Evolutionary conservation across 2,113 vertebrate genomes (phyloP), one percentile per base, ranked within the genome.

Genomic region (Egretta garzetta): DNA sequence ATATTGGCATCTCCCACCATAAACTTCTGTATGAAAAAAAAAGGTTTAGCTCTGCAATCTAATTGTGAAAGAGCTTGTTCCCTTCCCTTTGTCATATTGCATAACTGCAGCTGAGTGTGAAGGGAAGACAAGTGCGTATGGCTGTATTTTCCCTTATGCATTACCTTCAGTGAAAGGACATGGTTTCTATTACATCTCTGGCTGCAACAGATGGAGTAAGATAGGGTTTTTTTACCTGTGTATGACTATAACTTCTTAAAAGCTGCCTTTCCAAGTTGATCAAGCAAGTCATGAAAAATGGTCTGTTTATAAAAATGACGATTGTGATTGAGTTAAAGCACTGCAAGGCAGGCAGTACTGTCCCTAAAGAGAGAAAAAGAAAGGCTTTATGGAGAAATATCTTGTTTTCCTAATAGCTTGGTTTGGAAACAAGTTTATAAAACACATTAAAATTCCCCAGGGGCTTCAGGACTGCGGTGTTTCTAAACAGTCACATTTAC

Each of bases 331-430:
- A 89, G 86, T 97, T 95, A 94, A 68, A 85, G 30, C 80, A 84
- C 73, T 93, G 70, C 81, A 95, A 95, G 52, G 91, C 80, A 86
- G 86, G 56, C 37, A 89, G 39, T 56, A 53, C 49, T 92, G 88
- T 91, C 91, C 93, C 91, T 94, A 81, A 96, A 95, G 88, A 96
- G 88, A 91, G 88, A 91, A 89, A 92, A 81, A 94, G n/a, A 87
- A 89, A 94, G 73, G 56, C 53, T 94, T 96, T 95, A 62, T 91
- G 56, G 95, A 92, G 88, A 95, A 95, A 93, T 94, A 94, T 72
- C 86, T 96, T 95, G 93, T 96, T 97, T 96, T 97, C 90, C 95
- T 96, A 96, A 95, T 95, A 94, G 90, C 86, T 82, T 75, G 73
- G 83, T 94, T 89, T 91, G 88, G 72, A 95, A 96, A 92, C 94